Conservation (phyloP, 2,113 vertebrate genomes). For the Etheostoma cragini region DNA sequence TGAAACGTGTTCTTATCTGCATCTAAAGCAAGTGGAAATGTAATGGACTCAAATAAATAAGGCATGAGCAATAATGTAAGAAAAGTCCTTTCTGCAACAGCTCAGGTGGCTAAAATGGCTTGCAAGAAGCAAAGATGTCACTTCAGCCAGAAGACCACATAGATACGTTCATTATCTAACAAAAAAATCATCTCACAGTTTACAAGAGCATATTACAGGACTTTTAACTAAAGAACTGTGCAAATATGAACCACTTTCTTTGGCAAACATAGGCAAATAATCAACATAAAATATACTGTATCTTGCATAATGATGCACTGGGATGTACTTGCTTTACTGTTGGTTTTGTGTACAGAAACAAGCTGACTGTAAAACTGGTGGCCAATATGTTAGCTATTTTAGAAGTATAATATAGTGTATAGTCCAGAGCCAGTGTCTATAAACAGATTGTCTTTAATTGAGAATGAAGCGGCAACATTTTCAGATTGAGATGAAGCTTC, state of each 20-base stretch:
- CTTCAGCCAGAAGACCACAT: conserved; percentile 13
- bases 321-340: conserved; percentile 2
- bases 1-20: conserved; percentile 33
- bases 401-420: conserved; percentile 20
- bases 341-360: conserved; percentile 8
- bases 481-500: conserved; percentile 34
- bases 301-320: conserved; percentile 35
- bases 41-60: conserved; percentile 53
- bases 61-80: conserved; percentile 21
- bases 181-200: conserved; percentile 50
- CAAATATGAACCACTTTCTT: conserved; percentile 44
- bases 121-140: conserved; percentile 19
- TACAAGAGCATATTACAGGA: conserved; percentile 33
- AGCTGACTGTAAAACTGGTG: neutral
- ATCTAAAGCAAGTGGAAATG: conserved; percentile 31
- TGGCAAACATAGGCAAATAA: conserved; percentile 33
- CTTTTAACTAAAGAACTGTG: conserved; percentile 6
- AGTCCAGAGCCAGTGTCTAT: conserved; percentile 28
- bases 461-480: conserved; percentile 29
- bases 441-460: conserved; percentile 40
- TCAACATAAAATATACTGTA: conserved; percentile 19
- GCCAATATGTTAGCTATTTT: conserved; percentile 18
- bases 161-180: conserved; percentile 36
- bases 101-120: conserved; percentile 24
- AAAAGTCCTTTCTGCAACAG: conserved; percentile 1